These are phyloP conservation scores for Leptinotarsa juncta DNA, from an alignment of 2,888 invertebrate species.

Conservation along the genomic window DNA sequence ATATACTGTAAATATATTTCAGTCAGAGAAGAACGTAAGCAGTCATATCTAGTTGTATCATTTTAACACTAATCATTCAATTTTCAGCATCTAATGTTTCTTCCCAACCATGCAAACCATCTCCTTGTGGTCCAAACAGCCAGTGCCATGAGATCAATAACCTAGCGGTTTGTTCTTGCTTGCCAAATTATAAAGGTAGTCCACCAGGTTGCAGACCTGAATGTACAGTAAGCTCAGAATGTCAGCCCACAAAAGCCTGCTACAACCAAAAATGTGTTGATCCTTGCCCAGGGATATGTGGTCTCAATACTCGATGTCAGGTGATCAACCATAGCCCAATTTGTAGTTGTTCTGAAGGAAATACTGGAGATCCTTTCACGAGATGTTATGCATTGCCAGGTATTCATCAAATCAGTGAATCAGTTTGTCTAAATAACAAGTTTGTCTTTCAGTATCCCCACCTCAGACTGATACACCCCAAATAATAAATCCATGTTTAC, in stretches of 20 bases:
- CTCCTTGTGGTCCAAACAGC: constrained; percentile 85
- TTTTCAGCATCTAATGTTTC: constrained; percentile 32
- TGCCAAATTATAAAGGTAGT: constrained; percentile 77
- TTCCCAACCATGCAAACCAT: constrained; percentile 75
- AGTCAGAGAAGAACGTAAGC: constrained; percentile 49
- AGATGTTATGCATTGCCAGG: constrained; percentile 73
- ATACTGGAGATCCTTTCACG: constrained; percentile 84
- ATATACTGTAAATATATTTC: constrained; percentile 64
- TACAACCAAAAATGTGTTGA: constrained; percentile 85
- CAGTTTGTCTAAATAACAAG: not conserved
- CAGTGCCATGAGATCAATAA: constrained; percentile 79
- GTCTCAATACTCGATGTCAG: constrained; percentile 80
- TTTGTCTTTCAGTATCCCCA: constrained; percentile 28
- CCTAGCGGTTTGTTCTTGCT: constrained; percentile 83
- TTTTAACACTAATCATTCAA: not conserved
- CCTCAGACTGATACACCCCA: constrained; percentile 40
- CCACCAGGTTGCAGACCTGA: constrained; percentile 87
- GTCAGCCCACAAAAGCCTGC: constrained; percentile 82
- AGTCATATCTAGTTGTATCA: not conserved
- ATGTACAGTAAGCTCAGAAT: constrained; percentile 85
- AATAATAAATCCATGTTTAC: constrained; percentile 60
- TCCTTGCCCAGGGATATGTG: constrained; percentile 86
- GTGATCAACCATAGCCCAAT: constrained; percentile 87
- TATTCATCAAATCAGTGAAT: constrained; percentile 51
- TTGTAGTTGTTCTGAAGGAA: constrained; percentile 79